These are phyloP conservation scores for Heliconius eleuchia DNA, from an alignment of 1,140 invertebrate genomes.

Conservation along the genomic window DNA sequence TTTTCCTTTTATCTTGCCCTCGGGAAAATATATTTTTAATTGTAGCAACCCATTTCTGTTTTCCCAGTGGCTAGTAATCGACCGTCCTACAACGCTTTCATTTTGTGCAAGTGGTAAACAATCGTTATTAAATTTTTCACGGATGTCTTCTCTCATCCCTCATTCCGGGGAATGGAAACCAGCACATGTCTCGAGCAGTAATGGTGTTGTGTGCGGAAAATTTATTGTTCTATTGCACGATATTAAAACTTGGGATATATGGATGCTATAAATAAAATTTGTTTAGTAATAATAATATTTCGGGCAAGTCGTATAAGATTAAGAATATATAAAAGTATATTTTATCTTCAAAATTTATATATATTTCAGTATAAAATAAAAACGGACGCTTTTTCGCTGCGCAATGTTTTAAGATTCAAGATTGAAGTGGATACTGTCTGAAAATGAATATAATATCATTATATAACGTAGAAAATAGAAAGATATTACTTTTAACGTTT, in stretches of 20 bases:
- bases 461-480: background rate
- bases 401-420: background rate
- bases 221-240: slow-evolving; percentile 31
- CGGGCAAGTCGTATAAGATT: background rate
- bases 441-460: background rate
- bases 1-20: slow-evolving; percentile 33
- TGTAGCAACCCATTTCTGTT: slow-evolving; percentile 50
- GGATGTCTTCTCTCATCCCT: slow-evolving; percentile 61
- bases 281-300: background rate
- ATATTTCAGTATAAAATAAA: background rate
- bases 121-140: slow-evolving; percentile 77
- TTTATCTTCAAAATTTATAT: background rate
- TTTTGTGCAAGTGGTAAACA: slow-evolving; percentile 73
- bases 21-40: slow-evolving; percentile 43
- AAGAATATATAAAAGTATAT: background rate
- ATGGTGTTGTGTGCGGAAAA: slow-evolving; percentile 34
- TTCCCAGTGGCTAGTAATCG: slow-evolving; percentile 57
- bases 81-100: slow-evolving; percentile 61
- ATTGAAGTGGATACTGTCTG: background rate
- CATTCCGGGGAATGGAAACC: slow-evolving; percentile 51
- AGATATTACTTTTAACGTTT: slow-evolving; percentile 2
- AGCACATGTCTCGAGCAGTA: slow-evolving; percentile 50
- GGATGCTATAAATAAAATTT: slow-evolving; percentile 13
- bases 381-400: background rate
- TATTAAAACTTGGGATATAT: slow-evolving; percentile 29